phyloP scores from a whole-genome alignment of 2,888 invertebrate species.

The Orchesella flavescens region DNA sequence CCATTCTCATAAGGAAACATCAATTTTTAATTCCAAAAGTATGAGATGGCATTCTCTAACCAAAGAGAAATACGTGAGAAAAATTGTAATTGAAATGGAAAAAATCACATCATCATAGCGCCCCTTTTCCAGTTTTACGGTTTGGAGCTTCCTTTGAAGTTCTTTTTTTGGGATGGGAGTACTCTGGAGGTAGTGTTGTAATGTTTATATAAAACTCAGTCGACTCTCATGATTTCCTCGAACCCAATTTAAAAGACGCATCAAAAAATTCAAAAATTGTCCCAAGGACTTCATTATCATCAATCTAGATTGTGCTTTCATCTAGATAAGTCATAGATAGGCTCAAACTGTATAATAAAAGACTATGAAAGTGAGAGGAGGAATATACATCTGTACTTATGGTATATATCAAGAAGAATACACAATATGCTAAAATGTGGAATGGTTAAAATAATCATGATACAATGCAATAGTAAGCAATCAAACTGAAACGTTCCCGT shows the following conservation, averaged over 20 bases:
- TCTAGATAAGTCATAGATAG: slow-evolving; percentile 45
- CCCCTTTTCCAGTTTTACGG: slow-evolving; percentile 9
- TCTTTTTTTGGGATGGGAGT: not conserved
- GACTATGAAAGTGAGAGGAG: slow-evolving; percentile 23
- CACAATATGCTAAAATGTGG: slow-evolving; percentile 20
- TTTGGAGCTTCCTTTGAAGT: not conserved
- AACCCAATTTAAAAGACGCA: slow-evolving; percentile 39
- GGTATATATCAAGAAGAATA: slow-evolving; percentile 35
- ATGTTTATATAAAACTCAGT: not conserved
- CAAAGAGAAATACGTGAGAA: slow-evolving; percentile 62
- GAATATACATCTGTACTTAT: slow-evolving; percentile 28
- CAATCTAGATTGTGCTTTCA: slow-evolving; percentile 53
- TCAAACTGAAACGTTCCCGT: slow-evolving; percentile 54
- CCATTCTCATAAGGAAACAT: slow-evolving; percentile 64
- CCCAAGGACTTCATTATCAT: slow-evolving; percentile 53
- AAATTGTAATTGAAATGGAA: slow-evolving; percentile 41
- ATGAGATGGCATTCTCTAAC: slow-evolving; percentile 45
- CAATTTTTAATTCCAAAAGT: slow-evolving; percentile 65
- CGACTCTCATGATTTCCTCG: slow-evolving; percentile 32
- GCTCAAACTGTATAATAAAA: slow-evolving; percentile 50
- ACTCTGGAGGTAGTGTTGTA: not conserved
- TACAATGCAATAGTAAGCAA: slow-evolving; percentile 34
- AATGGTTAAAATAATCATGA: slow-evolving; percentile 40
- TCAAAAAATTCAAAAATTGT: slow-evolving; percentile 36
- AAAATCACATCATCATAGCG: slow-evolving; percentile 39